Base-by-base conservation (phyloP, 2,797 vertebrate species). In the Podargus strigoides region DNA sequence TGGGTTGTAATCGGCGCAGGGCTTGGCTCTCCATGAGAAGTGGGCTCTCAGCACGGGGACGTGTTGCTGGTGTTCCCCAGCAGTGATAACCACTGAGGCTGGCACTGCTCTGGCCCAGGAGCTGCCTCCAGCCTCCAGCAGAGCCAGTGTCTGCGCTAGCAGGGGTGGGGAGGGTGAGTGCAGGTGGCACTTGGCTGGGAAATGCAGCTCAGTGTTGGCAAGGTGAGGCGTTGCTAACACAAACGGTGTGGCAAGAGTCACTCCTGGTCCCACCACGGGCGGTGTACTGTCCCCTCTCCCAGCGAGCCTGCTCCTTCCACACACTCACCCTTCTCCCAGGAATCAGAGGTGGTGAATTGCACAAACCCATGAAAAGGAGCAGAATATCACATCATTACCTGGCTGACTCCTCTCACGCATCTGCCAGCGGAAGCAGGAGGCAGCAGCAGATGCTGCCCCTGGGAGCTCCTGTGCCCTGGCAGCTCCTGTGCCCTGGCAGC, bases 401-500 rank as follows among this genome's bases (percentile, higher is more conserved):
- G 7, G 12, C 26, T 12, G 7, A 18, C 47, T 76, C 32, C 79
- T 47, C 37, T 6, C 9, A 4, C 1, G 0, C 3, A 4, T 6
- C 26, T 22, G 18, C 55, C 70, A 23, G 34, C 11, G 2, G 80
- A 9, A 75, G 36, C 41, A 56, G 90, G 30, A 75, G 75, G 85
- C 50, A 59, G 22, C 1, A 4, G 80, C 42, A 47, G 92, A 27
- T 77, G 87, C 89, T 87, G 70, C 52, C 72, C 72, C 32, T 30
- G 7, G 47, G 75, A 69, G 77, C n/a, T 64, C 17, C 42, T 53
- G 11, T 21, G 3, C 69, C 46, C 37, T 3, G 41, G 58, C 70
- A 67, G 28, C 58, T 27, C 10, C 0, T 3, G 14, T 0, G 0
- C 67, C n/a, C n/a, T n/a, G n/a, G n/a, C n/a, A n/a, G n/a, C n/a